Conservation (phyloP, 37 sponge, comb jelly and placozoan genomes). For the Beroe ovata region DNA sequence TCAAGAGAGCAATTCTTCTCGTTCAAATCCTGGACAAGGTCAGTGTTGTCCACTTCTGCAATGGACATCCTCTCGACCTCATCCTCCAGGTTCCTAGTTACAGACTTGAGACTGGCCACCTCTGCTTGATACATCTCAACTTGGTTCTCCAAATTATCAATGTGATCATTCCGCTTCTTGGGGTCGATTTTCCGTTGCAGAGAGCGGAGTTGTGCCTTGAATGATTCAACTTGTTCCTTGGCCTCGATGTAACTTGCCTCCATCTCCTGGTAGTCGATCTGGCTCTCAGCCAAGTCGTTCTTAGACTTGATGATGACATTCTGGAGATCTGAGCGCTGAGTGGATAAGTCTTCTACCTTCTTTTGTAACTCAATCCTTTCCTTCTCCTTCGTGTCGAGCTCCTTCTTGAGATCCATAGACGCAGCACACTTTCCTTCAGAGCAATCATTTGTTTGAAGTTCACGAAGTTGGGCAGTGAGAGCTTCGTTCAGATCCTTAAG, state of each 20-base stretch:
- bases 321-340: slow-evolving; percentile 8
- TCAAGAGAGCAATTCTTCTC: slow-evolving; percentile 18
- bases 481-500: slow-evolving; percentile 34
- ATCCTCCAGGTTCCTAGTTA: slow-evolving; percentile 5
- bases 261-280: slow-evolving; percentile 54
- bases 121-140: slow-evolving; percentile 20
- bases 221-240: slow-evolving; percentile 19
- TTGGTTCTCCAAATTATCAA: background rate
- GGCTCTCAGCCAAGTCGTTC: slow-evolving; percentile 54
- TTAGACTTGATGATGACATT: slow-evolving; percentile 25
- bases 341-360: background rate
- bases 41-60: background rate
- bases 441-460: slow-evolving; percentile 18
- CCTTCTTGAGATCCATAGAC: background rate
- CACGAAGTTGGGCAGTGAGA: slow-evolving; percentile 37
- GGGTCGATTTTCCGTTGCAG: background rate
- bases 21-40: background rate
- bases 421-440: slow-evolving; percentile 20
- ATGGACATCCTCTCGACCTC: slow-evolving; percentile 52
- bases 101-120: background rate
- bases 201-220: background rate
- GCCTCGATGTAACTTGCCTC: slow-evolving; percentile 27
- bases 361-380: background rate
- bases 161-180: slow-evolving; percentile 28
- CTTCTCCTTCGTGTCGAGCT: background rate